Percentiles rank a stretch among this genome's conserved stretches.
Evolutionary conservation across 1,140 invertebrate genomes (phyloP).

Genomic region (Drosophila subobscura): DNA sequence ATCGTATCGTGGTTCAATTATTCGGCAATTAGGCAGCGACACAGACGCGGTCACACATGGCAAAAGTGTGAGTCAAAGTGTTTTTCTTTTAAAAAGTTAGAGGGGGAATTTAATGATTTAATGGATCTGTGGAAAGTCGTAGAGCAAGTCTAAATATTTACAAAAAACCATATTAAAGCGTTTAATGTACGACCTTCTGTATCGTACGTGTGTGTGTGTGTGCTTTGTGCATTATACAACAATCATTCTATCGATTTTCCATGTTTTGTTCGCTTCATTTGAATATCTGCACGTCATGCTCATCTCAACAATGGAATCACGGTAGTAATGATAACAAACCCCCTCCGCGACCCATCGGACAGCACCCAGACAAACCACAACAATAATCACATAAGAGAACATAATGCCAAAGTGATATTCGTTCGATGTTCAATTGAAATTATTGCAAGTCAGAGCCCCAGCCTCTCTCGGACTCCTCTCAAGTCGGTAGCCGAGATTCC

Average conservation of each 20-base stretch:
- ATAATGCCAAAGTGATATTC: slow-evolving; percentile 76
- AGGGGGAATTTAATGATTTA: slow-evolving; percentile 1
- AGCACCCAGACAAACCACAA: slow-evolving; percentile 36
- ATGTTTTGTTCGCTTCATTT: slow-evolving; percentile 65
- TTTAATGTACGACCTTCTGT: slow-evolving; percentile 74
- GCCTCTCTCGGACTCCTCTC: slow-evolving; percentile 27
- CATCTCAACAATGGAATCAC: slow-evolving; percentile 69
- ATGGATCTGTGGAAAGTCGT: too few relatives aligned
- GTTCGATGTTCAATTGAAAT: slow-evolving; percentile 69
- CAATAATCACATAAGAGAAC: slow-evolving; percentile 66
- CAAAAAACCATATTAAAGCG: slow-evolving; percentile 70
- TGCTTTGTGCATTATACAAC: slow-evolving; percentile 66
- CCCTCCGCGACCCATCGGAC: not conserved
- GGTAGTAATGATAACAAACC: slow-evolving; percentile 72
- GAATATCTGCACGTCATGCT: slow-evolving; percentile 72
- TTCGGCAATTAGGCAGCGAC: slow-evolving; percentile 70
- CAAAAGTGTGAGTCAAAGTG: slow-evolving; percentile 33
- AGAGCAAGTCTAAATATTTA: slow-evolving; percentile 68
- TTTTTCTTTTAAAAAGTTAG: slow-evolving; percentile 4
- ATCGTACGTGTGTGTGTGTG: not conserved
- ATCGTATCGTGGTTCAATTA: slow-evolving; percentile 50
- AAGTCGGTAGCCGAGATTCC: slow-evolving; percentile 63
- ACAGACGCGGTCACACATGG: slow-evolving; percentile 27
- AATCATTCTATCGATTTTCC: slow-evolving; percentile 81
- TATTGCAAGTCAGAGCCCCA: slow-evolving; percentile 78